A percentile compares a stretch with the other conserved stretches of the same genome.
These are phyloP conservation scores for Ectemnius cavifrons DNA, from an alignment of 2,888 invertebrate genomes.

Conservation along the genomic window DNA sequence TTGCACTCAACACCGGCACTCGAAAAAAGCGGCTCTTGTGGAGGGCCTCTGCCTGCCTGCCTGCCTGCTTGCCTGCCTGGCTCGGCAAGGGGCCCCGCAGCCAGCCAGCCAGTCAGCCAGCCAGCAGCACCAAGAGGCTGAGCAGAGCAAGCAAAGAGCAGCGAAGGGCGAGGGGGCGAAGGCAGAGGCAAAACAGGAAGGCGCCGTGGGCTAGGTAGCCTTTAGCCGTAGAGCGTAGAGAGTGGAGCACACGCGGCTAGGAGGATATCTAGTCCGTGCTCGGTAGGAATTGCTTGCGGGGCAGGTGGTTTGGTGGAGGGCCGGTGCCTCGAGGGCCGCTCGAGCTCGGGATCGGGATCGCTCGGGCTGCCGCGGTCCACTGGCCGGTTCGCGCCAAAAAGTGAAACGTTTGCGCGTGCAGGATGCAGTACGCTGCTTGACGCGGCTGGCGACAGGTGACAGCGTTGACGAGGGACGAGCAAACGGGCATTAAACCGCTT, in stretches of 20 bases:
- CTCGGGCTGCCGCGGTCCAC: not conserved
- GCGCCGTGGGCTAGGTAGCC: no score
- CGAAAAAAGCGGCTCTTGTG: constrained; percentile 29
- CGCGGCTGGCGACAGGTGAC: constrained; percentile 47
- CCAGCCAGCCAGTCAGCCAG: no score
- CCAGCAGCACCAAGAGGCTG: not conserved
- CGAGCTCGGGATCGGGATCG: not conserved
- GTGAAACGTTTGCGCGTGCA: constrained; percentile 24
- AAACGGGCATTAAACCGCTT: constrained; percentile 61
- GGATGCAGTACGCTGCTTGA: constrained; percentile 36
- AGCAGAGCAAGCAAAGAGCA: constrained; percentile 7
- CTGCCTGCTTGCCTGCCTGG: no score
- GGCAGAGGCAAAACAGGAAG: no score
- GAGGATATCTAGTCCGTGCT: constrained; percentile 45
- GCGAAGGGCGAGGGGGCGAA: not conserved
- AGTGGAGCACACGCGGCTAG: constrained; percentile 46
- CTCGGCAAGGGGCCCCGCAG: not conserved
- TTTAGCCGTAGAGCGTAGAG: no score
- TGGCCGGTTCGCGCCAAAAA: constrained; percentile 41
- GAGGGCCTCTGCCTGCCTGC: no score
- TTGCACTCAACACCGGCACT: constrained; percentile 72
- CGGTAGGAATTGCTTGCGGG: constrained; percentile 18
- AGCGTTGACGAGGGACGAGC: constrained; percentile 43
- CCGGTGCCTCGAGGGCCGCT: not conserved
- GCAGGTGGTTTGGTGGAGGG: constrained; percentile 12